Evolutionary conservation across 2,888 invertebrate species (phyloP), one percentile per base, ranked within the genome.

Genomic region (Didymodactylos carnosus): DNA sequence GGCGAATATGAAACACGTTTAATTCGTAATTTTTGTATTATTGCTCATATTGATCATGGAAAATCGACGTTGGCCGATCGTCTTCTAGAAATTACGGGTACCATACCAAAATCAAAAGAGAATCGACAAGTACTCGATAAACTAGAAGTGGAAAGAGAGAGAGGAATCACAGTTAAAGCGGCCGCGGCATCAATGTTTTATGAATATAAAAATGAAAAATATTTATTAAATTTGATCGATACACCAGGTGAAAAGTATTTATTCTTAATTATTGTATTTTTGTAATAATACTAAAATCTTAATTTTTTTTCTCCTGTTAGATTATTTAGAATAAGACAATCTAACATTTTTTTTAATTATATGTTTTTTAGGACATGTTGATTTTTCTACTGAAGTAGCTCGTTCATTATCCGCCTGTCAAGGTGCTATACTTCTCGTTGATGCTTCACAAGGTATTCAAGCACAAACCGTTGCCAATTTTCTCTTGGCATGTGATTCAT

Each of bases 41-140:
- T 98, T 76, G 97, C 97, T n/a, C 97, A 98, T 84, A 91, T 98
- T 2, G 97, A 98, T 83, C 97, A 97, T 86, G 97, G 97, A 0
- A 98, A 98, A 85, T 93, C 93, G 83, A 98, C 97, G 0, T 84
- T 98, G 75, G 94, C 97, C 1, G 97, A 98, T 82, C 86, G 97
- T 74, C 83, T 98, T n/a, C 83, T 98, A 19, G 95, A 97, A 87
- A 84, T 90, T 73, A 93, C 94, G 25, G 94, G 94, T 77, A 79
- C 75, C 41, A 43, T 74, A 39, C 35, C 29, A 11, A 40, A 72
- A 35, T 69, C 43, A 19, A 72, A 69, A 39, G 69, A 72, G 19
- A 75, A 69, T 35, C 71, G 51, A 72, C 85, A 86, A 80, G 84
- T 86, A 43, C 78, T 86, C 75, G 86, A 86, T 77, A 83, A 83